These are phyloP conservation scores for Amniataba percoides DNA, from an alignment of 2,797 vertebrate genomes.

Conservation along the genomic window DNA sequence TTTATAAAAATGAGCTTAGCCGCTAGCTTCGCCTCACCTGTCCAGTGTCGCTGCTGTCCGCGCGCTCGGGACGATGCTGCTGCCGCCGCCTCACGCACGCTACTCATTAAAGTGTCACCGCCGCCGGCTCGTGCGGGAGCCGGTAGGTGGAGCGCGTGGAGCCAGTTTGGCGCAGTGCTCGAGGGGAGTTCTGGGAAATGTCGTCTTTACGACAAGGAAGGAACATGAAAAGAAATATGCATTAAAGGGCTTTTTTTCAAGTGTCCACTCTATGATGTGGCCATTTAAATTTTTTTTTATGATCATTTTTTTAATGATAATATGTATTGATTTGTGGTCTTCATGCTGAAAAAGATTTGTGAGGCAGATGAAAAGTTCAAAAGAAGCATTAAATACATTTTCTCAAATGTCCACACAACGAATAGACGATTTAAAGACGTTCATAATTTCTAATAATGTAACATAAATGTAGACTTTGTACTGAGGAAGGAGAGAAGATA, in stretches of 20 bases:
- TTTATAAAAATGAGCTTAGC: background rate
- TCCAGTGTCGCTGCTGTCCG: slow-evolving; percentile 47
- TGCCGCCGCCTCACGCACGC: slow-evolving; percentile 58
- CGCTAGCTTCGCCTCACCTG: slow-evolving; percentile 78
- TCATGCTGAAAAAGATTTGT: too few relatives aligned
- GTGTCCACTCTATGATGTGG: background rate
- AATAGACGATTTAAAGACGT: too few relatives aligned
- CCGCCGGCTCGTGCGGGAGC: slow-evolving; percentile 35
- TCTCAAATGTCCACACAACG: too few relatives aligned
- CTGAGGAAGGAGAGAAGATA: too few relatives aligned
- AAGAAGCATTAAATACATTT: too few relatives aligned
- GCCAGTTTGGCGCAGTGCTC: slow-evolving; percentile 77
- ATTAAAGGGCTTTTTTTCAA: background rate
- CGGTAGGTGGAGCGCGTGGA: slow-evolving; percentile 81
- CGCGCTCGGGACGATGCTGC: slow-evolving; percentile 64
- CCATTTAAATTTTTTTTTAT: background rate
- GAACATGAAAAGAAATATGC: background rate
- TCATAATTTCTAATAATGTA: too few relatives aligned
- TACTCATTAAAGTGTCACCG: slow-evolving; percentile 34
- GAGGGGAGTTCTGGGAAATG: slow-evolving; percentile 73
- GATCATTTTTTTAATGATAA: too few relatives aligned
- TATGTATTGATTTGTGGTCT: too few relatives aligned
- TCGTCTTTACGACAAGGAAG: slow-evolving; percentile 43
- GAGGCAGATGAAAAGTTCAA: too few relatives aligned
- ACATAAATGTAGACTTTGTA: too few relatives aligned